These are phyloP conservation scores for Andrena praecox DNA, from an alignment of 2,888 invertebrate species.

Conservation along the genomic window DNA sequence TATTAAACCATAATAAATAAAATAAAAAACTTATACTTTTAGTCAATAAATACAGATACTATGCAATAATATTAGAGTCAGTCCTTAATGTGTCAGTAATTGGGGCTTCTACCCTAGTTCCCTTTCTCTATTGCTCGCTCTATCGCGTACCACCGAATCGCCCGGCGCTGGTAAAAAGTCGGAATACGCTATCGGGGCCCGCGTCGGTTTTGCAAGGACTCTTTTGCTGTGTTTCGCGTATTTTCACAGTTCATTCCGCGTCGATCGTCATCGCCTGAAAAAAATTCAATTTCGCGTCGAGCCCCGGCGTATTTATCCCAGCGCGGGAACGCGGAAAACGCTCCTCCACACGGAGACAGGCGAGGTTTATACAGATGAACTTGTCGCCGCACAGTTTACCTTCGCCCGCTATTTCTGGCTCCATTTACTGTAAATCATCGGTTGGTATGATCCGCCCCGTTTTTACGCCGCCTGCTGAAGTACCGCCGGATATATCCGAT, in stretches of 20 bases:
- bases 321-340: slow-evolving; percentile 6
- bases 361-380: slow-evolving; percentile 33
- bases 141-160: slow-evolving; percentile 21
- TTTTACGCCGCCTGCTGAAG: slow-evolving; percentile 24
- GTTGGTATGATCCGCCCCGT: neutral
- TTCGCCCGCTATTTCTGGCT: slow-evolving; percentile 27
- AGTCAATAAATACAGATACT: too few species aligned
- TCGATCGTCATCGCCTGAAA: slow-evolving; percentile 13
- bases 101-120: too few species aligned
- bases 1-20: too few species aligned
- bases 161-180: slow-evolving; percentile 35
- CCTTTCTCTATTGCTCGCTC: slow-evolving; percentile 2
- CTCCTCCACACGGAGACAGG: neutral
- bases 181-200: slow-evolving; percentile 30
- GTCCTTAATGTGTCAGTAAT: too few species aligned
- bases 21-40: too few species aligned
- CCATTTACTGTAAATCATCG: slow-evolving; percentile 39
- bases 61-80: too few species aligned
- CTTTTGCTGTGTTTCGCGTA: slow-evolving; percentile 26
- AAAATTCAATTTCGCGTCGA: slow-evolving; percentile 35
- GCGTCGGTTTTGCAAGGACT: slow-evolving; percentile 37
- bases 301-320: slow-evolving; percentile 23
- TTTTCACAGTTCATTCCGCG: slow-evolving; percentile 52
- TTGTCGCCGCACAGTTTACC: slow-evolving; percentile 37
- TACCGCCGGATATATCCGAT: slow-evolving; percentile 12